Conservation (phyloP, 2,888 invertebrate genomes). For the Plusia festucae region DNA sequence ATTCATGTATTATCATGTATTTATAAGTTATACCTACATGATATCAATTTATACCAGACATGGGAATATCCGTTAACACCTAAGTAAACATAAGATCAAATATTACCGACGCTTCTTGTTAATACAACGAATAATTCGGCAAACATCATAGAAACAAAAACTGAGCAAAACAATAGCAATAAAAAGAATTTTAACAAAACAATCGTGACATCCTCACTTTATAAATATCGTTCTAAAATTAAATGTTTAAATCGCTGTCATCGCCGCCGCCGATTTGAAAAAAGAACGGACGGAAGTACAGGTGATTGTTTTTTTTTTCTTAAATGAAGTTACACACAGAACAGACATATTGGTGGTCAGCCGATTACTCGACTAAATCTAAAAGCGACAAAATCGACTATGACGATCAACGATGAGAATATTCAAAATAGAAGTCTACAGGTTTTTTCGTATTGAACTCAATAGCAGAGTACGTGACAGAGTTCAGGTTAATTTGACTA, state of each 20-base stretch:
- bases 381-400: slow-evolving; percentile 58
- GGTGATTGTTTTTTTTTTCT: slow-evolving; percentile 69
- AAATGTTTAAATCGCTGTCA: slow-evolving; percentile 68
- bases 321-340: slow-evolving; percentile 65
- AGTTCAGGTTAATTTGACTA: slow-evolving; percentile 78
- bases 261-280: slow-evolving; percentile 67
- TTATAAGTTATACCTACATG: too few relatives aligned
- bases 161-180: slow-evolving; percentile 48
- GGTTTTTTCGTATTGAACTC: slow-evolving; percentile 64
- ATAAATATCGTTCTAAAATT: slow-evolving; percentile 64
- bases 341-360: slow-evolving; percentile 69
- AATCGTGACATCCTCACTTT: slow-evolving; percentile 60
- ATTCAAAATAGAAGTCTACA: slow-evolving; percentile 59
- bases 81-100: slow-evolving; percentile 16
- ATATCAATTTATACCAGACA: neutral
- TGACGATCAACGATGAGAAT: slow-evolving; percentile 34
- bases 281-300: slow-evolving; percentile 73
- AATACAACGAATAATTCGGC: slow-evolving; percentile 45
- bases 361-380: slow-evolving; percentile 58
- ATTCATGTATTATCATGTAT: too few relatives aligned
- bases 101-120: slow-evolving; percentile 20
- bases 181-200: slow-evolving; percentile 50
- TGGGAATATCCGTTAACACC: slow-evolving; percentile 15
- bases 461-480: slow-evolving; percentile 79
- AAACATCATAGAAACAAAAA: slow-evolving; percentile 43